Conservation (phyloP, 2,888 invertebrate genomes). For the Julus scandinavius region DNA sequence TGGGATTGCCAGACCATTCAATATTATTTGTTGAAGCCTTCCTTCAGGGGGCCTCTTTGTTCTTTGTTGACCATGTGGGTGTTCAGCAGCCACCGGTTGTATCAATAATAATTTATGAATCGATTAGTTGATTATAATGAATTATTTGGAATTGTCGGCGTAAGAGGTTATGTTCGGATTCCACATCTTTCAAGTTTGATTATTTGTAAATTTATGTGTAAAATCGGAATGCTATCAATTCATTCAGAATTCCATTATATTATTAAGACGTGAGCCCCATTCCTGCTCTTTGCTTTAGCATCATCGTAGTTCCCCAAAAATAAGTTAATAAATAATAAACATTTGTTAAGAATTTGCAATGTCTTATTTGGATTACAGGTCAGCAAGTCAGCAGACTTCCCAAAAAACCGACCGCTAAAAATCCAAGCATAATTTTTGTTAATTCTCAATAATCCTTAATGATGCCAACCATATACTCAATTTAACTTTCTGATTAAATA, state of each 20-base stretch:
- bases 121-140: conserved; percentile 21
- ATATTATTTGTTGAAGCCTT: conserved; percentile 33
- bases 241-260: conserved; percentile 33
- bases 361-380: neutral
- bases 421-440: too few relatives aligned
- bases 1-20: conserved; percentile 21
- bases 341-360: conserved; percentile 3
- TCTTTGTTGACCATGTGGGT: neutral
- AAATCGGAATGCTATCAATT: conserved; percentile 14
- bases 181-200: conserved; percentile 33
- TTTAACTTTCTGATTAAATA: too few relatives aligned
- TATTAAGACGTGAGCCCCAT: neutral
- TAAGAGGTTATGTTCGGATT: neutral
- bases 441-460: too few relatives aligned
- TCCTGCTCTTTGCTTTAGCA: neutral
- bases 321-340: neutral
- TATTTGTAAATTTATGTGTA: conserved; percentile 33
- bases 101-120: conserved; percentile 27
- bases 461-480: too few relatives aligned
- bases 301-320: neutral
- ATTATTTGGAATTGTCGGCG: neutral
- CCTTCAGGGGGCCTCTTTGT: neutral
- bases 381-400: too few relatives aligned
- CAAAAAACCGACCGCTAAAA: too few relatives aligned
- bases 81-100: neutral